Conservation (phyloP, 2,797 vertebrate species). For the Streptopelia turtur region DNA sequence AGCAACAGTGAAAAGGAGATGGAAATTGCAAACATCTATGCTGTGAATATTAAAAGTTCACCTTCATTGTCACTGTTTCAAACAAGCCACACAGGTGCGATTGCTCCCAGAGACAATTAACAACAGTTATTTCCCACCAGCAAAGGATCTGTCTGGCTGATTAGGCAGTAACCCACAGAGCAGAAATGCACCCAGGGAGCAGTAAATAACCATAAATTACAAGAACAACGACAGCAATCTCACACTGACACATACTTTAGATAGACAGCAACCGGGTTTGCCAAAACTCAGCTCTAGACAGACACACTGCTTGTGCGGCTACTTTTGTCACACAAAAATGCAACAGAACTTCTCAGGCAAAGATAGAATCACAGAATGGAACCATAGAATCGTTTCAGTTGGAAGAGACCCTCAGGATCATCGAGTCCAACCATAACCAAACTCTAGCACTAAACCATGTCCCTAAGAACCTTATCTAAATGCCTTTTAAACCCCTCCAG, state of each 20-base stretch:
- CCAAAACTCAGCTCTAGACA: neutral
- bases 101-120: neutral
- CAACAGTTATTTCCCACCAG: neutral
- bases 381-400: too few relatives aligned
- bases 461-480: too few relatives aligned
- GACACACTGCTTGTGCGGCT: neutral
- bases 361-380: too few relatives aligned
- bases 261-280: neutral
- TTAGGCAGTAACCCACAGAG: neutral
- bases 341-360: neutral
- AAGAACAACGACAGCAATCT: neutral
- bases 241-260: neutral
- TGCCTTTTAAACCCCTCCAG: too few relatives aligned
- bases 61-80: neutral
- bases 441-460: too few relatives aligned
- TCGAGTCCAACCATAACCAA: too few relatives aligned
- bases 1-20: neutral
- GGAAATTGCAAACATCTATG: neutral
- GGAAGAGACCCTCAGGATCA: too few relatives aligned
- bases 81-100: neutral
- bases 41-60: neutral
- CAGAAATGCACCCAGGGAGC: neutral
- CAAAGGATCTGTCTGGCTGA: neutral
- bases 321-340: neutral
- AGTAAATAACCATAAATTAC: neutral